Base-by-base conservation (phyloP, 2,888 invertebrate genomes). In the Trichopria drosophilae region DNA sequence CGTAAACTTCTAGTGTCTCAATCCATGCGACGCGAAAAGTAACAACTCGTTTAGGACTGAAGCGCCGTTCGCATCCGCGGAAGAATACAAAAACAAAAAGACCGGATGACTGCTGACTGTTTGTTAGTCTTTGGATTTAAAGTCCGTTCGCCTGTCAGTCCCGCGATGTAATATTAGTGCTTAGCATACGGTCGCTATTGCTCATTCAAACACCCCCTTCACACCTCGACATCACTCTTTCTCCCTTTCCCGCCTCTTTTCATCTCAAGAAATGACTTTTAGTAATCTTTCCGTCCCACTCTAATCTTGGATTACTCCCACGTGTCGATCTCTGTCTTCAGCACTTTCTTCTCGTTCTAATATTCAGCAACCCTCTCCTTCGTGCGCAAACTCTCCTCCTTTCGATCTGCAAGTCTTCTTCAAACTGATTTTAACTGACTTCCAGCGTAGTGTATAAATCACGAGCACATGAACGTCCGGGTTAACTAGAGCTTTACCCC, bases 81-180 rank as follows among this genome's bases (percentile, higher is more conserved):
- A 67, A 71, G 72, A 73, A 71, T 69, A 71, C 72, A 72, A 74
- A 74, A 74, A 72, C 72, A 71, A 67, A 71, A 63, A 73, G 71
- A 75, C 75, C 73, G 74, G 75, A 74, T 75, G 75, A 75, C 73
- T 74, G 73, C 69, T 65, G 66, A 70, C 69, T 73, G 75, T 75
- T 75, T 75, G 72, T 75, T 75, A 73, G 73, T 72, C 70, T 75
- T 75, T 67, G 68, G 66, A 71, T 75, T 75, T 75, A 73, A 75
- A 75, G 73, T 75, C 73, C 71, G 72, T 69, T 66, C 71, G 75
- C 73, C 74, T 75, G 74, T 75, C 75, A 74, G 74, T 65, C 63
- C 65, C 58, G 70, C 71, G 72, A 72, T 73, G 73, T 74, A 74
- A 75, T 75, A 74, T 75, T 73, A 74, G 73, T 73, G 72, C 68